Evolutionary conservation across 2,797 vertebrate genomes (phyloP).

Genomic region (Hyperoplus immaculatus): DNA sequence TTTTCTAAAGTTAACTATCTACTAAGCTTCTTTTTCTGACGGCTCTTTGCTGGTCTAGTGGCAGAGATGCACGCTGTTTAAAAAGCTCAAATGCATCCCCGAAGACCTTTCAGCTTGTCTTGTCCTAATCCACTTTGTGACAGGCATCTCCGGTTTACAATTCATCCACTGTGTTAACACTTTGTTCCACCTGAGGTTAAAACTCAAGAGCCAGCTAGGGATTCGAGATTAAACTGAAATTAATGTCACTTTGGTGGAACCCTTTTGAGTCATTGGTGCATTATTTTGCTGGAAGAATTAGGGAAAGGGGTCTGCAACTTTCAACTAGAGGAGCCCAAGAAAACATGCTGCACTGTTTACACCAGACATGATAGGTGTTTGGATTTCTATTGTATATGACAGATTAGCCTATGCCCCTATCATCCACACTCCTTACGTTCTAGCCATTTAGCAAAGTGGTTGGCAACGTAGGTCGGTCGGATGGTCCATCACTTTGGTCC

Average conservation of each 20-base stretch:
- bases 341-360: background rate
- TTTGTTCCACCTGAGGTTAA: slow-evolving; percentile 3
- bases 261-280: background rate
- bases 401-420: background rate
- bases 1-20: slow-evolving; percentile 1
- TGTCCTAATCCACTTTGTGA: slow-evolving; percentile 30
- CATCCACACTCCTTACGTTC: background rate
- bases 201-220: background rate
- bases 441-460: background rate
- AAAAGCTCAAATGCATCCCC: slow-evolving; percentile 15
- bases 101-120: slow-evolving; percentile 21
- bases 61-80: slow-evolving; percentile 3
- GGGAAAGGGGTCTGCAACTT: background rate
- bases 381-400: background rate
- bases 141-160: slow-evolving; percentile 13
- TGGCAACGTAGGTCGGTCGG: background rate
- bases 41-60: slow-evolving; percentile 10
- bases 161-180: background rate
- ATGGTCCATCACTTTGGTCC: background rate
- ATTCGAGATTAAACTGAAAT: background rate
- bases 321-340: background rate
- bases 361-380: background rate
- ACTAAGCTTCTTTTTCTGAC: slow-evolving; percentile 1
- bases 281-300: background rate
- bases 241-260: background rate